Evolutionary conservation across 2,797 vertebrate species (phyloP).

Genomic region (Lithobates sylvaticus): DNA sequence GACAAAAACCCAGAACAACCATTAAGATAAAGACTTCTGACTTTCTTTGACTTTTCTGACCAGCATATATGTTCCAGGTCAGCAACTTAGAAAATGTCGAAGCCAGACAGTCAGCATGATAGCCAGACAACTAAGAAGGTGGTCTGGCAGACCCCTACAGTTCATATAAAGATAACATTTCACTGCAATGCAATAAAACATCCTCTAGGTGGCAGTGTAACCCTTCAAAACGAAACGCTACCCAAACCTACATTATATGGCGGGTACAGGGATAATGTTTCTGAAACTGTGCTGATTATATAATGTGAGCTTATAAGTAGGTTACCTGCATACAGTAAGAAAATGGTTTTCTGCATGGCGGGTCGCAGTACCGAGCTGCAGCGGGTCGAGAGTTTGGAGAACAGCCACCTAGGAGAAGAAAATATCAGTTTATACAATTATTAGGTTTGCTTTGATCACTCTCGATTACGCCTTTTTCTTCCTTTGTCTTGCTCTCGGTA

Average conservation of each 20-base stretch:
- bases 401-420: conserved; percentile 86
- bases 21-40: no score
- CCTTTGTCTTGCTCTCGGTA: background rate
- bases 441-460: background rate
- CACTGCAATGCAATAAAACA: background rate
- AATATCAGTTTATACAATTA: conserved; percentile 44
- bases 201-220: conserved; percentile 26
- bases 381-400: conserved; percentile 83
- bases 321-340: conserved; percentile 96
- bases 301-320: background rate
- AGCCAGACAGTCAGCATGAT: no score
- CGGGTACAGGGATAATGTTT: background rate
- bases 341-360: conserved; percentile 92
- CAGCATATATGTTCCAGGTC: no score
- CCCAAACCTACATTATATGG: background rate
- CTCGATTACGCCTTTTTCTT: background rate
- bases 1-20: no score
- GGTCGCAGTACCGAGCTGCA: conserved; percentile 86
- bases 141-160: no score
- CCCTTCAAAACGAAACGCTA: background rate
- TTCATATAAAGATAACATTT: no score
- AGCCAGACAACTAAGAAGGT: no score
- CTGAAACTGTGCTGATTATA: background rate
- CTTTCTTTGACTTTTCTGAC: no score
- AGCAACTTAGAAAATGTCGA: no score